Evolutionary conservation across 2,797 vertebrate genomes (phyloP), one percentile per base, ranked within the genome.

Genomic region (Galaxias olidus): DNA sequence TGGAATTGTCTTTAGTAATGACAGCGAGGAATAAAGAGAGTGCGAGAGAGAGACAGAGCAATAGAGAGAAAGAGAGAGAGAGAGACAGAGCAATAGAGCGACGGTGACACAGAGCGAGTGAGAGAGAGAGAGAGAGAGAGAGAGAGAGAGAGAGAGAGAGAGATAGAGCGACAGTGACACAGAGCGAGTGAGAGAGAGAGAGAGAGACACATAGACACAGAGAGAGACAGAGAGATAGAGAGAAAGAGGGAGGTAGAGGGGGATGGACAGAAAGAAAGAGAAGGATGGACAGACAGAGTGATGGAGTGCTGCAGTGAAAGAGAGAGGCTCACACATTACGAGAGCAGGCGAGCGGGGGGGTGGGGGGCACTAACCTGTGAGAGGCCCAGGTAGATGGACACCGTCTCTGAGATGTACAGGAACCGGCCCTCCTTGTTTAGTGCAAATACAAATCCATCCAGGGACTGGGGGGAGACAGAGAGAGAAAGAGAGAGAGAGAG

Each of bases 361-460:
- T 8, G 14, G 48, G 14, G 13, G 40, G 46, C 10, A 93, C 96
- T 95, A 89, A 99, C 97, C 95, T 99, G 97, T 71, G 97, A 99
- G 87, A 99, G 94, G 70, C 97, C 97, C 91, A 99, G 94, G 92
- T 99, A 99, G 91, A 99, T 99, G 92, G 97, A 99, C 80, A 99
- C 97, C 4, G 97, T 98, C 93, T 99, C 97, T 1, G 97, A 99
- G 93, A 99, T 99, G 94, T 99, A 99, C 78, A 99, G 94, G 95
- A 99, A 99, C 79, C 95, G 94, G 88, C 96, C 97, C 91, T 99
- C 97, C 91, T 97, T 96, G 92, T 99, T 99, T 95, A 98, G 95
- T 96, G 96, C 96, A 97, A 99, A 99, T 93, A 99, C 95, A 89
- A 99, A 99, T 88, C 95, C 97, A 90, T 99, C 97, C 92, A 99